These are phyloP conservation scores for Catamblyrhynchus diadema DNA, from an alignment of 2,797 vertebrate species.

Conservation along the genomic window DNA sequence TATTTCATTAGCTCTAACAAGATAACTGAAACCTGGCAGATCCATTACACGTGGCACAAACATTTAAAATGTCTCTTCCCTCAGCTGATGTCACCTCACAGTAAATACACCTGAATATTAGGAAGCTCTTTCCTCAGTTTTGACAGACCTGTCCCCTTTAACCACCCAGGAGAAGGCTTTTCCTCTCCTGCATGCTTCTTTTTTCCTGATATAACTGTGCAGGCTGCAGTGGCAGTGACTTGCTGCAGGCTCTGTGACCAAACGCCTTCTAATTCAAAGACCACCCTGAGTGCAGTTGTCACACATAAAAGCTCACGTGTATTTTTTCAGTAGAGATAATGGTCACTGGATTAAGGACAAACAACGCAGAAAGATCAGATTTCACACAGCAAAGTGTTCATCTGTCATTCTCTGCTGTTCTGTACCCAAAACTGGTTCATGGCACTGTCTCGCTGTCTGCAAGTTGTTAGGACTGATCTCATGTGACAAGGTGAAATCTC, in stretches of 20 bases:
- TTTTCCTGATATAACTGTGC: neutral
- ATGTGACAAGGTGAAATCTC: neutral
- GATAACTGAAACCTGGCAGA: neutral
- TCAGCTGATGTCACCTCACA: neutral
- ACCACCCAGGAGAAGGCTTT: neutral
- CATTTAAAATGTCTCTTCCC: neutral
- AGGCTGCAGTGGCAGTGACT: neutral
- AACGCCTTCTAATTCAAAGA: neutral
- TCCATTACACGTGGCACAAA: neutral
- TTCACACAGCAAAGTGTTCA: neutral
- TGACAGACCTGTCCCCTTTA: neutral
- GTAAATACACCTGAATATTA: neutral
- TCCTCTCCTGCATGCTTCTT: neutral
- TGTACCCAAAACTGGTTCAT: neutral
- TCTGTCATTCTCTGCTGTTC: neutral
- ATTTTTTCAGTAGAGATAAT: constrained; percentile 20
- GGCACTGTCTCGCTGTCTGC: neutral
- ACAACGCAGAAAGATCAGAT: constrained; percentile 13
- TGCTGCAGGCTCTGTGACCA: neutral
- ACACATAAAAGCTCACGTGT: neutral
- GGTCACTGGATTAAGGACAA: neutral
- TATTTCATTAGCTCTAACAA: neutral
- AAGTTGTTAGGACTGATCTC: neutral
- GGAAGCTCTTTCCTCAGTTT: neutral
- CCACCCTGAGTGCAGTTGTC: neutral